Conservation (phyloP, 2,113 vertebrate species). For the Nothoprocta perdicaria region DNA sequence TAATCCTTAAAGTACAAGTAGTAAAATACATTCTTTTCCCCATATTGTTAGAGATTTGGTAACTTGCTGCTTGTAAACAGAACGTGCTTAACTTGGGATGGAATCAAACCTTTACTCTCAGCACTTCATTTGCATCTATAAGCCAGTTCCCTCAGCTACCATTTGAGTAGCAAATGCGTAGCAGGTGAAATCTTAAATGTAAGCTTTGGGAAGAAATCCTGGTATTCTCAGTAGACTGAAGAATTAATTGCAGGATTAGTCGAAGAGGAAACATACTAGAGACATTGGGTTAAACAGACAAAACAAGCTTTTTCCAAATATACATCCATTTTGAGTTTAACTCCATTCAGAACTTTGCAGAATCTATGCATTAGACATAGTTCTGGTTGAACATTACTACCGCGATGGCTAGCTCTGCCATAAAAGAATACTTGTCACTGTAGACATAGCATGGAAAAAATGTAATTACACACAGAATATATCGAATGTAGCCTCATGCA, state of each 20-base stretch:
- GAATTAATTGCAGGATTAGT: neutral
- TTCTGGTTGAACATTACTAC: neutral
- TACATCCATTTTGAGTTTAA: neutral
- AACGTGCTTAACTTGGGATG: neutral
- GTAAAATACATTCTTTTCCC: neutral
- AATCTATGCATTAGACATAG: neutral
- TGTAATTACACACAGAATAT: neutral
- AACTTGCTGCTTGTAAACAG: neutral
- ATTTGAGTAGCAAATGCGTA: neutral
- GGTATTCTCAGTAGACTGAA: neutral
- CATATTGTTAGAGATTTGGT: neutral
- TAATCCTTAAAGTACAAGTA: neutral
- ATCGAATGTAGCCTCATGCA: neutral
- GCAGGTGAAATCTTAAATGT: neutral
- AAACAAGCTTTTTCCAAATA: neutral
- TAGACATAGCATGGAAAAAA: neutral
- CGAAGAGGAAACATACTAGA: neutral
- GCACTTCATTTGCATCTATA: neutral
- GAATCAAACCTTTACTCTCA: neutral
- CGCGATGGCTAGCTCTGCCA: neutral
- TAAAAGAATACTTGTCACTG: neutral
- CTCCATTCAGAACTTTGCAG: neutral
- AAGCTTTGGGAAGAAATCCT: neutral
- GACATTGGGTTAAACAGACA: neutral
- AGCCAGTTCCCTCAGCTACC: neutral